These are phyloP conservation scores for Notodonta ziczac DNA, from an alignment of 2,888 invertebrate species.

Conservation along the genomic window DNA sequence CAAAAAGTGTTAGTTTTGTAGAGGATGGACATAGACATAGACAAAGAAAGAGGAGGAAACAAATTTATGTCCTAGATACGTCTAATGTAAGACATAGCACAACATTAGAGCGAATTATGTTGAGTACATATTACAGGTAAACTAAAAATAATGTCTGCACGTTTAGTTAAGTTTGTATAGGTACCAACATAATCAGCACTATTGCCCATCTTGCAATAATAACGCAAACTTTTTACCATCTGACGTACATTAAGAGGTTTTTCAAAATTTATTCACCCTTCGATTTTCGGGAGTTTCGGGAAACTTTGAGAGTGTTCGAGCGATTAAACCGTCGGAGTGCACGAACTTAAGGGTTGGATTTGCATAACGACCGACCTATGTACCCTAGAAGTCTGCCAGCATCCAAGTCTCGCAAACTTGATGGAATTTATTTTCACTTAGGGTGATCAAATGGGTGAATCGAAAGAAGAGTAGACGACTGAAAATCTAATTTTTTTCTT, in stretches of 20 bases:
- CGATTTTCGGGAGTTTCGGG: conserved; percentile 67
- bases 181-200: too few species aligned
- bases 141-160: too few species aligned
- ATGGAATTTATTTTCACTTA: conserved; percentile 33
- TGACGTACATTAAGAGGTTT: conserved; percentile 78
- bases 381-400: conserved; percentile 32
- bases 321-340: conserved; percentile 76
- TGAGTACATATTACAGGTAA: too few species aligned
- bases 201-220: conserved; percentile 39
- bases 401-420: conserved; percentile 23
- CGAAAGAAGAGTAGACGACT: neutral
- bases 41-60: too few species aligned
- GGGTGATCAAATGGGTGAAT: too few species aligned
- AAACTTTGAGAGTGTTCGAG: conserved; percentile 72
- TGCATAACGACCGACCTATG: conserved; percentile 69
- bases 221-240: conserved; percentile 74
- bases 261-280: conserved; percentile 82
- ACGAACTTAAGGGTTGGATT: conserved; percentile 79
- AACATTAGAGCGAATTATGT: too few species aligned
- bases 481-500: too few species aligned
- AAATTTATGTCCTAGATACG: too few species aligned
- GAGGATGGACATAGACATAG: too few species aligned
- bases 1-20: too few species aligned
- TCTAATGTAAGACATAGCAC: too few species aligned
- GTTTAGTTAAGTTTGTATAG: too few species aligned